These are phyloP conservation scores for Pyrgilauda ruficollis DNA, from an alignment of 2,113 vertebrate species.

Conservation along the genomic window DNA sequence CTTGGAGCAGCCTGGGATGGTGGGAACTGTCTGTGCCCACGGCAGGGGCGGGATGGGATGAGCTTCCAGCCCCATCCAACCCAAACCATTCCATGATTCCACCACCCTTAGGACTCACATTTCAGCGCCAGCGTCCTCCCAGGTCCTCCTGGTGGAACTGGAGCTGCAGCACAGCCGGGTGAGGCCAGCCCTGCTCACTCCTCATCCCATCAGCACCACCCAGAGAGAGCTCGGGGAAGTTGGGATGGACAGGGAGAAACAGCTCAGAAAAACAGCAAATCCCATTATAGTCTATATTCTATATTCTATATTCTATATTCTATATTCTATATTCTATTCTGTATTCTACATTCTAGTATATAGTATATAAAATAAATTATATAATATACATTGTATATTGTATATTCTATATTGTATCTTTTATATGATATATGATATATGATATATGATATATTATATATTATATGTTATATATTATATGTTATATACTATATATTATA, in stretches of 20 bases:
- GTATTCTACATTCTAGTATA: too few species aligned
- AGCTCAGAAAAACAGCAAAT: accelerated
- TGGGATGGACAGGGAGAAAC: not conserved
- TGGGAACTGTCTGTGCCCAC: not conserved
- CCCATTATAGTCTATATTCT: too few species aligned
- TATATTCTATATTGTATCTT: too few species aligned
- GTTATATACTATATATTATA: too few species aligned
- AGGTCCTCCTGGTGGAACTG: not conserved
- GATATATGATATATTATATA: too few species aligned
- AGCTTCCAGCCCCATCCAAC: not conserved
- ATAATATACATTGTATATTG: too few species aligned
- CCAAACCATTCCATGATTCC: not conserved
- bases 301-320: too few species aligned
- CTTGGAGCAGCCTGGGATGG: accelerated
- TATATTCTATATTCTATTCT: too few species aligned
- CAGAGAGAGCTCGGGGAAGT: not conserved
- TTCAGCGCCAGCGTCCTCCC: too few species aligned
- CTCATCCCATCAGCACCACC: not conserved
- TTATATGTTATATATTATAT: too few species aligned
- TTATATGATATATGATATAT: too few species aligned
- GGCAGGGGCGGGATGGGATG: not conserved
- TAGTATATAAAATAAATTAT: too few species aligned
- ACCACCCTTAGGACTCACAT: accelerated
- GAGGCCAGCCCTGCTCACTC: not conserved
- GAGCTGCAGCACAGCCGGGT: not conserved